phyloP scores from a whole-genome alignment of 2,797 vertebrate species.

The Sylvia borin region DNA sequence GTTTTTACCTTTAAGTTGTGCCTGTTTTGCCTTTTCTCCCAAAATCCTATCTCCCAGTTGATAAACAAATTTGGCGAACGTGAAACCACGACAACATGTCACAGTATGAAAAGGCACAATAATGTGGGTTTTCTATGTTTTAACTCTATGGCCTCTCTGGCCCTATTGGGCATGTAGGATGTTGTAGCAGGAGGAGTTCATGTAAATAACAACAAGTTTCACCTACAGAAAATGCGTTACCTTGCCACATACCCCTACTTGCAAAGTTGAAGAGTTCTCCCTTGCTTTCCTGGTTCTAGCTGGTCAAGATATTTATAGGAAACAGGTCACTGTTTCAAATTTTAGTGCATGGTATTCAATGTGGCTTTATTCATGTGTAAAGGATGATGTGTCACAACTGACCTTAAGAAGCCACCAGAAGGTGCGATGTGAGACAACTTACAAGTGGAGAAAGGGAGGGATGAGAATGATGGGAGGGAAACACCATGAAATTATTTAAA shows the following conservation, averaged over 20 bases:
- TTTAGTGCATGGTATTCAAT: not conserved
- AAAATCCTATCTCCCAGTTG: too few relatives aligned
- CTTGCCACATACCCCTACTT: not conserved
- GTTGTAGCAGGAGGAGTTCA: not conserved
- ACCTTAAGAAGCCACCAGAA: not conserved
- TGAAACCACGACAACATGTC: too few relatives aligned
- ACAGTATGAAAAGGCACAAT: not conserved
- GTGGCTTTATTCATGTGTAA: not conserved
- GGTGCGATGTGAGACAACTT: not conserved
- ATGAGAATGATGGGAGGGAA: not conserved
- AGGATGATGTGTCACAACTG: not conserved
- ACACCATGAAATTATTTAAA: not conserved
- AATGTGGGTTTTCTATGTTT: constrained; percentile 29
- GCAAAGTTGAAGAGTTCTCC: not conserved
- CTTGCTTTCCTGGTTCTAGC: not conserved
- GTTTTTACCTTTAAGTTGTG: too few relatives aligned
- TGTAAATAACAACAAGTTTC: constrained; percentile 1
- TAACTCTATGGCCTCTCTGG: not conserved
- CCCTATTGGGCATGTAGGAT: not conserved
- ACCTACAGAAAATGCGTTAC: not conserved
- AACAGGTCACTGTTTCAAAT: not conserved
- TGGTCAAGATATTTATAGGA: not conserved
- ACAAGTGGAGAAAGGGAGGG: not conserved
- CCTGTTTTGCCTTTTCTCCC: too few relatives aligned
- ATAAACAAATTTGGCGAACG: too few relatives aligned